Evolutionary conservation across 1,140 invertebrate genomes (phyloP), one percentile per base, ranked within the genome.

Genomic region (Asobara japonica): DNA sequence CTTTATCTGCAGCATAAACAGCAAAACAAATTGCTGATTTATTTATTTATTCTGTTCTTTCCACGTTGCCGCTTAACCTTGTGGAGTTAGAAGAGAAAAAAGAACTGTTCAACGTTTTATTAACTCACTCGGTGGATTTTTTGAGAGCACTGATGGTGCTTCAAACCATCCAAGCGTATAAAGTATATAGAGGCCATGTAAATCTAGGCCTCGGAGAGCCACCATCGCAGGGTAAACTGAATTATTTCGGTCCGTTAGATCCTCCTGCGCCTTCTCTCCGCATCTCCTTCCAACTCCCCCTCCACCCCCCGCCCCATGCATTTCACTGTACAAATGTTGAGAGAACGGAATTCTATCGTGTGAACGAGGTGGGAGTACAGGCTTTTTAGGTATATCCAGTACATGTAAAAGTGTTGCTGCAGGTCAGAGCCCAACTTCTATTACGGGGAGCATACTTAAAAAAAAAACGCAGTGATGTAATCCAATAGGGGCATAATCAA

Each of bases 181-280:
- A 30, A 31, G n/a, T 62, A 62, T 62, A 62, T 31, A 62, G 7
- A n/a, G 27, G 29, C 4, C 29, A 65, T 51, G 69, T 65, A 71
- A 71, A 71, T 71, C 38, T 51, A 65, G 38, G 29, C 41, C 41
- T 71, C 30, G 38, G 25, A 30, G 16, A 31, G 66, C 41, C 38
- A 48, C 70, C 66, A 65, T 69, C 48, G 33, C 56, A 45, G 51
- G 25, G 73, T 45, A 75, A 75, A 75, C 70, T 75, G 71, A 75
- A 75, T 75, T 75, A 75, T 75, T 65, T 72, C 74, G 70, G 74
- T 72, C 74, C 71, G 74, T 75, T 75, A 75, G 71, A 72, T 75
- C 74, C 70, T 66, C 60, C 38, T 69, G n/a, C 68, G 38, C 31
- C 51, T 29, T 65, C 51, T 62, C 51, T 56, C 51, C 18, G n/a